phyloP scores from a whole-genome alignment of 2,888 invertebrate genomes.

The Polymixis flavicincta region DNA sequence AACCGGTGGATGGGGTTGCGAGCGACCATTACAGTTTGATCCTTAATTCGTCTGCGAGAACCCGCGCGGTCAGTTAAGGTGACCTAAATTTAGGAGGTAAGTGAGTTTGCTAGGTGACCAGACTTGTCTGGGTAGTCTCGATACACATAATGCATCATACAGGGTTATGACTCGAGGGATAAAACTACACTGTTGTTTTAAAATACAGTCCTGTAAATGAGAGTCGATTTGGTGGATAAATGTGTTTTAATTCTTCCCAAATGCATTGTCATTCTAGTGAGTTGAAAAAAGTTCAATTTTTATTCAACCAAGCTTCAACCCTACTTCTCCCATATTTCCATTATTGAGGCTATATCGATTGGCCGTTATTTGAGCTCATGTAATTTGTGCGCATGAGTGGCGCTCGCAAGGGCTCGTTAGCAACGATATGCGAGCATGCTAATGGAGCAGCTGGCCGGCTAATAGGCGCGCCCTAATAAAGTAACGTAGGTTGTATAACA shows the following conservation, averaged over 20 bases:
- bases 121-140: conserved; percentile 20
- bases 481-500: conserved; percentile 3
- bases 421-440: conserved; percentile 68
- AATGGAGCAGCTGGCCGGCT: conserved; percentile 52
- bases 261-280: neutral
- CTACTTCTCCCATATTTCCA: neutral
- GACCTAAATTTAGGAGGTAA: conserved; percentile 13
- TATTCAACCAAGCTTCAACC: neutral
- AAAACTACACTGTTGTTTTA: too few species aligned
- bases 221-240: neutral
- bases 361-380: conserved; percentile 30
- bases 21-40: conserved; percentile 75
- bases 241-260: neutral
- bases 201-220: too few species aligned
- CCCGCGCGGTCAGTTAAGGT: conserved; percentile 55
- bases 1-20: conserved; percentile 76
- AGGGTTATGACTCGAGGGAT: neutral
- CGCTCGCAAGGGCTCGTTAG: conserved; percentile 76
- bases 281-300: neutral
- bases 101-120: neutral
- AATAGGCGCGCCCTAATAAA: conserved; percentile 36
- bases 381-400: conserved; percentile 81
- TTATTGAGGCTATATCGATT: neutral
- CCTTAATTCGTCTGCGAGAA: conserved; percentile 60
- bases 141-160: conserved; percentile 3